Evolutionary conservation across 1,140 invertebrate species (phyloP), one percentile per base, ranked within the genome.

Genomic region (Drosophila oshimai): DNA sequence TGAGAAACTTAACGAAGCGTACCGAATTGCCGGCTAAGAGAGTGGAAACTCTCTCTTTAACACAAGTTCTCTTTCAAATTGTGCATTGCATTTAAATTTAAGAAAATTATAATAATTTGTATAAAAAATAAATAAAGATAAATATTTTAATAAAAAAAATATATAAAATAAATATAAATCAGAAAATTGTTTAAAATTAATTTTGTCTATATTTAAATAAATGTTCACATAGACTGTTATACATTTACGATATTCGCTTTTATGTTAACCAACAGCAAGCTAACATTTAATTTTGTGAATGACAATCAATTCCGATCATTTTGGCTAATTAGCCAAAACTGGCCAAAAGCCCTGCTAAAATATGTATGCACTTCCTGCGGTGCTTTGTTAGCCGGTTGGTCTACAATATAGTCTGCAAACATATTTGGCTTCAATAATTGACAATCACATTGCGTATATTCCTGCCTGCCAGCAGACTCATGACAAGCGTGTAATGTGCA

Each of bases 401-500:
- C 31, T 6, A 15, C n/a, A n/a, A n/a, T n/a, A n/a, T n/a, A n/a
- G n/a, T n/a, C n/a, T n/a, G n/a, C n/a, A n/a, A n/a, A n/a, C 45
- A 26, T 7, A 17, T 15, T 20, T n/a, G n/a, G 58, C 37, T 50
- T 76, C 45, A 70, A 57, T 76, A 57, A 71, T 70, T 76, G 55
- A 76, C 67, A 58, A 72, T 45, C 49, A 57, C 12, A 57, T 65
- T 73, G 69, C 70, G 58, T 73, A 73, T 72, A 64, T 41, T 58
- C 58, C 69, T 60, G 70, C 58, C 69, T 60, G 54, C 28, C 37
- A 31, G 34, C 36, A 47, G 51, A 70, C 42, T 69, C 58, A 60
- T 74, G 70, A 64, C 57, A 79, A 79, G 33, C 55, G 67, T 70
- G 62, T 78, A 78, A 79, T 79, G 74, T 64, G 34, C 36, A 75